These are phyloP conservation scores for Notocelia uddmanniana DNA, from an alignment of 2,888 invertebrate species.

Conservation along the genomic window DNA sequence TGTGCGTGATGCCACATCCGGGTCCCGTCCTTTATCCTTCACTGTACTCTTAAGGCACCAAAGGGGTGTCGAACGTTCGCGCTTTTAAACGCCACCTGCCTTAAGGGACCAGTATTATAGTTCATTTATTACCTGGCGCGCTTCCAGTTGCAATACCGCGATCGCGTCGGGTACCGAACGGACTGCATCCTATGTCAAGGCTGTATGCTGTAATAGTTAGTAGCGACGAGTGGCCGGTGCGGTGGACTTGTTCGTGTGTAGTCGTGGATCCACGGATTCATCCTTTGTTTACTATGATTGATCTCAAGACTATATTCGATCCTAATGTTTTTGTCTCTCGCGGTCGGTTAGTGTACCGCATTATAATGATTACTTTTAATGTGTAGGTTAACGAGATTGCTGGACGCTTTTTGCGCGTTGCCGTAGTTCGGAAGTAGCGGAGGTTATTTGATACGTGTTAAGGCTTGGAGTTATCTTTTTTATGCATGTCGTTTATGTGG, in stretches of 20 bases:
- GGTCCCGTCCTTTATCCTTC: background rate
- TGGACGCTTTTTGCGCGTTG: constrained; percentile 83
- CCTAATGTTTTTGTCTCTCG: constrained; percentile 77
- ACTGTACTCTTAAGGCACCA: background rate
- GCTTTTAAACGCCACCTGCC: background rate
- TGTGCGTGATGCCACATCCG: no score
- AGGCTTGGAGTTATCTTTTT: constrained; percentile 74
- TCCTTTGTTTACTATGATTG: constrained; percentile 77
- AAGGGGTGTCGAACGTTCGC: background rate
- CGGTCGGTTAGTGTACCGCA: constrained; percentile 73
- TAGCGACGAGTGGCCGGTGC: constrained; percentile 55
- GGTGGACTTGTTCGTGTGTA: constrained; percentile 65
- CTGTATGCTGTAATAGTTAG: constrained; percentile 21
- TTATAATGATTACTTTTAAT: constrained; percentile 72
- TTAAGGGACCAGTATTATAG: background rate
- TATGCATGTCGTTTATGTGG: constrained; percentile 76
- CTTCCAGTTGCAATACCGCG: background rate
- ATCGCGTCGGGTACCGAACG: background rate
- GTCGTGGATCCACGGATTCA: constrained; percentile 65
- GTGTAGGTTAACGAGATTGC: constrained; percentile 68
- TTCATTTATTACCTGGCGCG: background rate
- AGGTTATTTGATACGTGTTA: constrained; percentile 46
- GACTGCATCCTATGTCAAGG: background rate
- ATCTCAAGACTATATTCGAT: constrained; percentile 85
- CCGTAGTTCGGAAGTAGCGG: constrained; percentile 69